Evolutionary conservation across 2,888 invertebrate species (phyloP).

Genomic region (Gastrophysa polygoni): DNA sequence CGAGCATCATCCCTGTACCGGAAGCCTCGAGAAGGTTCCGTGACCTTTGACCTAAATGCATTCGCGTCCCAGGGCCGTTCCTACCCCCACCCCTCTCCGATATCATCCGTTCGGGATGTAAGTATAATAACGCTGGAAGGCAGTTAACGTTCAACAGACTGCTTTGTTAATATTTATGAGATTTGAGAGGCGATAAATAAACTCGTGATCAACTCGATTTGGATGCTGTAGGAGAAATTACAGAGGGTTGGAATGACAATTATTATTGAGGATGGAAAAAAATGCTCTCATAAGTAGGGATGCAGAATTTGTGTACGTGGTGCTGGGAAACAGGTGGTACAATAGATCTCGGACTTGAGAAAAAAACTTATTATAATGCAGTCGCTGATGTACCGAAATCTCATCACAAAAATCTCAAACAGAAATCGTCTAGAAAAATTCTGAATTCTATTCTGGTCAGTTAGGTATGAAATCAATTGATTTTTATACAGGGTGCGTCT

Average conservation of each 20-base stretch:
- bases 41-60: conserved; percentile 31
- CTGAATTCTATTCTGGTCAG: too few relatives aligned
- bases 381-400: too few relatives aligned
- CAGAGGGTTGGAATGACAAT: background rate
- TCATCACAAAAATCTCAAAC: too few relatives aligned
- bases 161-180: conserved; percentile 19
- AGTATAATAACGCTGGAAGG: background rate
- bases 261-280: background rate
- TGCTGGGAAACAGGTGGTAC: background rate
- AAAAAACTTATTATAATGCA: too few relatives aligned
- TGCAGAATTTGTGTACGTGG: background rate
- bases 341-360: too few relatives aligned
- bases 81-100: conserved; percentile 8
- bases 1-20: background rate
- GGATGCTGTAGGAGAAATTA: background rate
- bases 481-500: too few relatives aligned
- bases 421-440: too few relatives aligned
- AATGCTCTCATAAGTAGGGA: background rate
- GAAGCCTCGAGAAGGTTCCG: conserved; percentile 15
- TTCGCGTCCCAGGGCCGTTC: conserved; percentile 22
- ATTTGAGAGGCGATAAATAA: conserved; percentile 10
- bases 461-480: too few relatives aligned
- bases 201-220: background rate
- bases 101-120: conserved; percentile 4
- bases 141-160: background rate